Percentiles rank a stretch among this genome's conserved stretches.
phyloP scores from a whole-genome alignment of 2,113 vertebrate species.

The Phrynosoma blainvillii region DNA sequence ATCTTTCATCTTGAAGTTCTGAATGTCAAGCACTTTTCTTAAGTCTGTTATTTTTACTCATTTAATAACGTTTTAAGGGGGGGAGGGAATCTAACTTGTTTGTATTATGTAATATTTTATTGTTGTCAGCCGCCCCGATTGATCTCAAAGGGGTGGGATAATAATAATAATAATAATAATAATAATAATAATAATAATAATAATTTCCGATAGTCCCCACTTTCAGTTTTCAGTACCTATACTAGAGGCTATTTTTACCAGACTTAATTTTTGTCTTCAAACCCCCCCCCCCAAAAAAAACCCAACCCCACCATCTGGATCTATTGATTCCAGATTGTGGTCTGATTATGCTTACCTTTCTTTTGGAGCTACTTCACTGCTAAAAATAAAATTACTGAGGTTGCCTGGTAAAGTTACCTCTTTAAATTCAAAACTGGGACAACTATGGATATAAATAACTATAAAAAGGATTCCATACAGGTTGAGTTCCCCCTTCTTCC shows the following conservation, averaged over 20 bases:
- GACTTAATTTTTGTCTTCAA: conserved; percentile 33
- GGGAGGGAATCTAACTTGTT: too few species aligned
- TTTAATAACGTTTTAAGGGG: too few species aligned
- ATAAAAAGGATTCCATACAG: not conserved
- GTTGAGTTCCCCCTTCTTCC: not conserved
- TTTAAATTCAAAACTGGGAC: conserved; percentile 5
- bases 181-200: too few species aligned
- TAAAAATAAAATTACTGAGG: conserved; percentile 33
- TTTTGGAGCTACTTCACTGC: conserved; percentile 31
- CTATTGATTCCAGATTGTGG: conserved; percentile 52
- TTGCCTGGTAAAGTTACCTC: not conserved
- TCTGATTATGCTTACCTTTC: conserved; percentile 57
- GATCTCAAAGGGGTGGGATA: too few species aligned
- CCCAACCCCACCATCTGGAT: conserved; percentile 40
- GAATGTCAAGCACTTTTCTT: conserved; percentile 58
- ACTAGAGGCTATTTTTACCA: conserved; percentile 52
- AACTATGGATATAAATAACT: not conserved
- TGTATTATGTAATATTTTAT: too few species aligned
- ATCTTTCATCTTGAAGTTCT: conserved; percentile 59
- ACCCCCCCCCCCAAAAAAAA: too few species aligned
- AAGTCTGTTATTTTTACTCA: too few species aligned
- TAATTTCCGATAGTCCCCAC: conserved; percentile 32
- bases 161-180: too few species aligned
- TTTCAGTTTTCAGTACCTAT: conserved; percentile 47
- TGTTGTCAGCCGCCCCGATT: too few species aligned